Percentiles rank a stretch among this genome's conserved stretches.
Evolutionary conservation across 2,113 vertebrate species (phyloP).

Genomic region (Spea multiplicata): DNA sequence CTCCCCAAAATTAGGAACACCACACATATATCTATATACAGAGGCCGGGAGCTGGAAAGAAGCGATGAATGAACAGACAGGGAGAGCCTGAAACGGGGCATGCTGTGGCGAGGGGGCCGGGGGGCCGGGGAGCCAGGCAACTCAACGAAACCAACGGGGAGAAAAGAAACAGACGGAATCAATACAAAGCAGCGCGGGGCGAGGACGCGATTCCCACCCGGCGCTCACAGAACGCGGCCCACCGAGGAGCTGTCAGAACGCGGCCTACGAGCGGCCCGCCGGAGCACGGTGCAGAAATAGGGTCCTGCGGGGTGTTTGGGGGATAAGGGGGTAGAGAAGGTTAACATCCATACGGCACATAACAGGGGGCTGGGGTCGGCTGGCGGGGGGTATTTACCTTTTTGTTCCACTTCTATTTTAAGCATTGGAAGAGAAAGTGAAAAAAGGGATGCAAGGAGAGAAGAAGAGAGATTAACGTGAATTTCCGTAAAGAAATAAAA

Average conservation of each 20-base stretch:
- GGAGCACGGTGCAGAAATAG: slow-evolving; percentile 72
- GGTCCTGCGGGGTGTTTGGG: slow-evolving; percentile 77
- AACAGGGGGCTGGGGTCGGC: slow-evolving; percentile 94
- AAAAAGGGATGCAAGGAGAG: slow-evolving; percentile 91
- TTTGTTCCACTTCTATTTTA: slow-evolving; percentile 99
- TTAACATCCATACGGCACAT: slow-evolving; percentile 96
- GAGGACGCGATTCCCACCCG: slow-evolving; percentile 68
- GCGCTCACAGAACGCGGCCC: slow-evolving; percentile 78
- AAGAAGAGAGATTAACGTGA: slow-evolving; percentile 99
- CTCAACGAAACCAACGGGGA: neutral
- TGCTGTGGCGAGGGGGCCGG: slow-evolving; percentile 90
- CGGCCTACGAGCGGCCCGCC: slow-evolving; percentile 74
- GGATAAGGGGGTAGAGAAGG: slow-evolving; percentile 72
- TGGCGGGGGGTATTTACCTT: slow-evolving; percentile 94
- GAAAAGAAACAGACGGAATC: neutral
- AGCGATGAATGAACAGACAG: slow-evolving; percentile 79
- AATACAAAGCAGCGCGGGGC: slow-evolving; percentile 71
- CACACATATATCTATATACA: slow-evolving; percentile 60
- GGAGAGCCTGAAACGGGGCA: slow-evolving; percentile 89
- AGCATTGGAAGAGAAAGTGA: slow-evolving; percentile 98
- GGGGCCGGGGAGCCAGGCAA: slow-evolving; percentile 91
- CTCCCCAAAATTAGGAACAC: slow-evolving; percentile 66
- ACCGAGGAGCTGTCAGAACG: slow-evolving; percentile 70
- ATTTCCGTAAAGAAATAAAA: slow-evolving; percentile 86
- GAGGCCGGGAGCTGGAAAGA: slow-evolving; percentile 68